A percentile compares a stretch with the other conserved stretches of the same genome.
phyloP scores from a whole-genome alignment of 2,113 vertebrate species.

The Pituophis catenifer region DNA sequence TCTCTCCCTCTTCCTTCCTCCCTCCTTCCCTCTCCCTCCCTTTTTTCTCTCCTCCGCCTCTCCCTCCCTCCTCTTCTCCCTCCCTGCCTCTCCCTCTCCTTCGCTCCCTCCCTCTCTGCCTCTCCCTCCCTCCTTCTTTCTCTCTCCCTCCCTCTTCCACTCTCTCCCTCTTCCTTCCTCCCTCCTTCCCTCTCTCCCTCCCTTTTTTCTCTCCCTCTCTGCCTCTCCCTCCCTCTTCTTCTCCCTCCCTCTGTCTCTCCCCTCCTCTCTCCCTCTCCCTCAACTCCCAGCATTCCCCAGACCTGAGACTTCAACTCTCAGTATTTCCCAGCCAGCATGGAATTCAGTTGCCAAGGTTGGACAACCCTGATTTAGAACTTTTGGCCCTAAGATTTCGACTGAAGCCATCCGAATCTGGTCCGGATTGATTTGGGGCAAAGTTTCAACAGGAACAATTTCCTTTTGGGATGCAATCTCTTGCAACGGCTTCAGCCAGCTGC shows the following conservation, averaged over 20 bases:
- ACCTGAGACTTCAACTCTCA: background rate
- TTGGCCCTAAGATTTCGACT: background rate
- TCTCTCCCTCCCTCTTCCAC: too few species aligned
- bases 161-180: too few species aligned
- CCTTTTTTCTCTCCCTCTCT: too few species aligned
- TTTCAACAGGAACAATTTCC: background rate
- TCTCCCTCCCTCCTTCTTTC: too few species aligned
- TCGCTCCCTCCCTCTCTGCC: too few species aligned
- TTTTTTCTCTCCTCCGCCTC: too few species aligned
- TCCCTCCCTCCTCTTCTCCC: fast-evolving
- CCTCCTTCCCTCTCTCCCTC: fast-evolving
- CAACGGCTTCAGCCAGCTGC: background rate
- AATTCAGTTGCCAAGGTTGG: background rate
- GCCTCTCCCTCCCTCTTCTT: too few species aligned
- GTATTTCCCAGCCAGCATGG: background rate
- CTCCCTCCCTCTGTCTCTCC: too few species aligned
- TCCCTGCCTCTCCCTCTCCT: fast-evolving
- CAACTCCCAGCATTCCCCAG: background rate
- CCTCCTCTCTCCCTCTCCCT: background rate
- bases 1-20: too few species aligned
- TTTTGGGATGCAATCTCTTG: background rate
- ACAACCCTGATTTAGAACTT: background rate
- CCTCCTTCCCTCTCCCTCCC: background rate
- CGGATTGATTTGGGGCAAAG: background rate
- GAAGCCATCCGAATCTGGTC: too few species aligned